Evolutionary conservation across 2,113 vertebrate species (phyloP).

Genomic region (Xerus inauris): DNA sequence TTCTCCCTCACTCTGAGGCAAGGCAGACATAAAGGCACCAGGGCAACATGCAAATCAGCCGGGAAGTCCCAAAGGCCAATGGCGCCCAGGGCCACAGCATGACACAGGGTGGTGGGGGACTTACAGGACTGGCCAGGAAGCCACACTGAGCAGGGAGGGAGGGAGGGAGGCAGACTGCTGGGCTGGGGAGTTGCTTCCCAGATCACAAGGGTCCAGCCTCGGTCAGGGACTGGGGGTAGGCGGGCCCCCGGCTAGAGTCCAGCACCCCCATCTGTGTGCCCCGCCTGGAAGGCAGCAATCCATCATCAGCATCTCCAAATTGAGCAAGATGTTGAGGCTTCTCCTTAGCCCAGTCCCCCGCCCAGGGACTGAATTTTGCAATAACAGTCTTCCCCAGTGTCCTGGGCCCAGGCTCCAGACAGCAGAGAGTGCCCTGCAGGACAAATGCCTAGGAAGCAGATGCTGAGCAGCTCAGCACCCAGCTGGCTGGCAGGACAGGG

Average conservation of each 20-base stretch:
- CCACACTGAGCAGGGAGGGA: not conserved
- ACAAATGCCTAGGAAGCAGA: not conserved
- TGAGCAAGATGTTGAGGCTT: not conserved
- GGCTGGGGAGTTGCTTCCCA: not conserved
- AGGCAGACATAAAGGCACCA: constrained; percentile 89
- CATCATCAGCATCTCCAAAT: not conserved
- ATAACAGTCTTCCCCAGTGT: not conserved
- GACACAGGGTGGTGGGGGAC: not conserved
- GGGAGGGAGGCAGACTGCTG: not conserved
- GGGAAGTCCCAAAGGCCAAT: constrained; percentile 79
- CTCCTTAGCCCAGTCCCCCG: not conserved
- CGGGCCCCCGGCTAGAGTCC: not conserved
- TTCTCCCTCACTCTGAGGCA: constrained; percentile 68
- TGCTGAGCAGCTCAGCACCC: too few relatives aligned
- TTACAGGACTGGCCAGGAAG: not conserved
- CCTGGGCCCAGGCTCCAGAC: not conserved
- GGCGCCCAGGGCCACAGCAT: accelerated
- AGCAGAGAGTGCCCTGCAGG: not conserved
- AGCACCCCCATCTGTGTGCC: not conserved
- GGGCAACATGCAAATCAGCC: constrained; percentile 79
- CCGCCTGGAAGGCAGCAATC: not conserved
- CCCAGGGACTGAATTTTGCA: constrained; percentile 17
- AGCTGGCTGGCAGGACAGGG: not conserved
- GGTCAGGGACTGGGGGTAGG: not conserved
- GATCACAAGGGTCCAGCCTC: not conserved